Evolutionary conservation across 2,797 vertebrate genomes (phyloP), one percentile per base, ranked within the genome.

Genomic region (Tinamus major): DNA sequence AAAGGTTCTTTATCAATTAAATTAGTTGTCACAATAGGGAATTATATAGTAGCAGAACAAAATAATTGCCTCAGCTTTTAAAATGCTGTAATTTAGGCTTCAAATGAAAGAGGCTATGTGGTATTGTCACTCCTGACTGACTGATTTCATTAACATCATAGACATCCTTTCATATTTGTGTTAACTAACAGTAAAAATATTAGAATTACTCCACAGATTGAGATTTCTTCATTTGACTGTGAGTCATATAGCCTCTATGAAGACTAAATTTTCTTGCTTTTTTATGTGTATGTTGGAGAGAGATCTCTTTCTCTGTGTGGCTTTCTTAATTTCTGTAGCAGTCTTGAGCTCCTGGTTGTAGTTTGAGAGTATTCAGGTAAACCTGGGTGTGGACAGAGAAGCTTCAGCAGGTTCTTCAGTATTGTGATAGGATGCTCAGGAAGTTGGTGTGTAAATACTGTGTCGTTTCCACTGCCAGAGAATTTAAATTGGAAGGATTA

Each of bases 341-440:
- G 39, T 14, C 23, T 58, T 33, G 31, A 78, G 14, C 41, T 21
- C n/a, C 15, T 23, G n/a, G 35, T 33, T 29, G 24, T 29, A 35
- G n/a, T 33, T 44, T 9, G 20, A 76, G 42, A 29, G n/a, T 29
- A 19, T 41, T 51, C 11, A 4, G 46, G 3, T 0, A 4, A 4
- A 2, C 0, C 3, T 42, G n/a, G 21, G 11, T 53, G 2, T 1
- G 0, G 79, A 24, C 1, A 61, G 27, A 65, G n/a, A 0, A 9
- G 29, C 29, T 37, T 55, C 5, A 31, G 18, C 11, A 20, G 59
- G 48, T 39, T 27, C 33, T 29, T 68, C 9, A 6, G 19, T 65
- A 6, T 3, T 81, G 39, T n/a, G 7, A 24, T 37, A 13, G 0
- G 3, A 49, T 23, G 27, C 71, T 0, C 33, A 29, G 41, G 61